Conservation (phyloP, 37 sponge, comb jelly and placozoan genomes). For the Ephydatia muelleri region DNA sequence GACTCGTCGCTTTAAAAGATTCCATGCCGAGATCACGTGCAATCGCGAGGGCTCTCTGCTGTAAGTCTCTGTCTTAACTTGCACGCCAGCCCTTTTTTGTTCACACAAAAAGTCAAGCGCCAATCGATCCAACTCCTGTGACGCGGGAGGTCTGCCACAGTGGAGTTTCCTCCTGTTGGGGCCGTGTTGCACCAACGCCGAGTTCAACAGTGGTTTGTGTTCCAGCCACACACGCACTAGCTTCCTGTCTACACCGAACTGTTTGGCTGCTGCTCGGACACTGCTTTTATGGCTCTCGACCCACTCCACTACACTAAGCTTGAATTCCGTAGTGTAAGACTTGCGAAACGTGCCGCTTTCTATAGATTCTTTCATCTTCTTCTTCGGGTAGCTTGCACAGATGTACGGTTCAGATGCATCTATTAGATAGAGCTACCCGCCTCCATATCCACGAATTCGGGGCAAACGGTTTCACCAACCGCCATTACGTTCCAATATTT, state of each 20-base stretch:
- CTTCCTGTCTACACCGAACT: slow-evolving; percentile 73
- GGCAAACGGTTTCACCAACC: too few relatives aligned
- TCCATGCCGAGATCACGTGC: slow-evolving; percentile 26
- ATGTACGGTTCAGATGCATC: too few relatives aligned
- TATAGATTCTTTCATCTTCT: too few relatives aligned
- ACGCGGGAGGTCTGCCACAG: slow-evolving; percentile 42
- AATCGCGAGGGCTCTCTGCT: slow-evolving; percentile 39
- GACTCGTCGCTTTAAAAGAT: slow-evolving; percentile 62
- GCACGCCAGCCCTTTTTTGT: slow-evolving; percentile 20
- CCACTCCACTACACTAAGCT: slow-evolving; percentile 77
- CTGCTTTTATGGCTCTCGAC: slow-evolving; percentile 43
- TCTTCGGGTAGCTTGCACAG: too few relatives aligned
- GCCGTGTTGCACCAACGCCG: slow-evolving; percentile 23
- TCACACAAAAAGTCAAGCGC: slow-evolving; percentile 42
- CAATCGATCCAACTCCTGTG: slow-evolving; percentile 58
- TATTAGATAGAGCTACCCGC: too few relatives aligned
- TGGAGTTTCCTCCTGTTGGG: slow-evolving; percentile 54
- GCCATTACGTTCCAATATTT: too few relatives aligned
- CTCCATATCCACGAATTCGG: too few relatives aligned
- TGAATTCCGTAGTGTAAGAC: slow-evolving; percentile 76
- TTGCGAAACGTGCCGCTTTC: too few relatives aligned
- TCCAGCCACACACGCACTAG: slow-evolving; percentile 56
- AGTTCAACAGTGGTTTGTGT: not conserved
- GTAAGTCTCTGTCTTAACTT: slow-evolving; percentile 44
- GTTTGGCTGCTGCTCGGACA: slow-evolving; percentile 55